Conservation (phyloP, 2,113 vertebrate genomes). For the Silurus asotus region DNA sequence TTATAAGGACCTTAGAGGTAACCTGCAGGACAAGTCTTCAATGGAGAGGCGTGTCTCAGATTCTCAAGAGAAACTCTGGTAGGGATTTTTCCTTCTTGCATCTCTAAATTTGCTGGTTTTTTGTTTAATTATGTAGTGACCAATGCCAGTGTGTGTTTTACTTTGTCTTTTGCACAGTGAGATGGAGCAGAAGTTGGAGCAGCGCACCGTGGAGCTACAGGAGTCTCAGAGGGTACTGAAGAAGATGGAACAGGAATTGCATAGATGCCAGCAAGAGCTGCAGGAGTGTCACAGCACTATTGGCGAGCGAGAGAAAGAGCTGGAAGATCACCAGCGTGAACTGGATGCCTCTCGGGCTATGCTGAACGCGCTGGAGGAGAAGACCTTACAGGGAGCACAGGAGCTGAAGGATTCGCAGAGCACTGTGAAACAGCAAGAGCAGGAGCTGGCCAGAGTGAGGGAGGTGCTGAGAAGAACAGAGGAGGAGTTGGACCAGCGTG, state of each 20-base stretch:
- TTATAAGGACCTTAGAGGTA: constrained; percentile 66
- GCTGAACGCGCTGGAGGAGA: constrained; percentile 65
- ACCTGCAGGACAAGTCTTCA: constrained; percentile 71
- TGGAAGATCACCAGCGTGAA: constrained; percentile 56
- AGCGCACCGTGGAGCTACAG: constrained; percentile 67
- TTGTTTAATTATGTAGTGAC: background rate
- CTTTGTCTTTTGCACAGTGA: constrained; percentile 63
- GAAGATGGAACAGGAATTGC: constrained; percentile 72
- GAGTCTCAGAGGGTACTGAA: constrained; percentile 66
- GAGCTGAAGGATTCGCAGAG: constrained; percentile 71
- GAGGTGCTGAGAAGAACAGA: constrained; percentile 76
- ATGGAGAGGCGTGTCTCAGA: constrained; percentile 68
- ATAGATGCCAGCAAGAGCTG: constrained; percentile 54
- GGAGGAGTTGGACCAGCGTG: constrained; percentile 72
- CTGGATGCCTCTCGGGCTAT: constrained; percentile 54
- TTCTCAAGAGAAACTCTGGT: constrained; percentile 81
- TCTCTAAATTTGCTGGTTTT: background rate
- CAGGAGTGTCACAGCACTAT: constrained; percentile 56
- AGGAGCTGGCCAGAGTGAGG: constrained; percentile 73
- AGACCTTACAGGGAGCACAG: constrained; percentile 70
- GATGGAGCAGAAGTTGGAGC: constrained; percentile 72
- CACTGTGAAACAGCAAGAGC: constrained; percentile 66
- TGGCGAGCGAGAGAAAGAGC: constrained; percentile 53
- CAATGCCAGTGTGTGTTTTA: background rate
- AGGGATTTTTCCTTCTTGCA: constrained; percentile 34